phyloP scores from a whole-genome alignment of 92 coral and sea anemone genomes.

The Heteractis magnifica region DNA sequence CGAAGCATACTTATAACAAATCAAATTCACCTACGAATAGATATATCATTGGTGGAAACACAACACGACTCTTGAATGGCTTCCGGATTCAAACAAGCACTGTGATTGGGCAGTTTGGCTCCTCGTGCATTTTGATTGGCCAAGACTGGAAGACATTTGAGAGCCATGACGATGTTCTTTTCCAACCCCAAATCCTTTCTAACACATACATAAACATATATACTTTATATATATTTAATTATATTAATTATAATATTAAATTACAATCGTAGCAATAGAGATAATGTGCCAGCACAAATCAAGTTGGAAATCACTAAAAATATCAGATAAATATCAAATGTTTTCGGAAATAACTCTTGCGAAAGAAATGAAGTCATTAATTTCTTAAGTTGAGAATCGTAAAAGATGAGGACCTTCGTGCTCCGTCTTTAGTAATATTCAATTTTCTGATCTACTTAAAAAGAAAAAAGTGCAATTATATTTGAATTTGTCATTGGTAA shows the following conservation, averaged over 20 bases:
- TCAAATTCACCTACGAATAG: neutral
- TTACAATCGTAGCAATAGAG: neutral
- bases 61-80: neutral
- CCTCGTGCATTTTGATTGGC: neutral
- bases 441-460: neutral
- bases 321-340: conserved; percentile 16
- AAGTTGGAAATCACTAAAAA: conserved; percentile 2
- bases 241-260: neutral
- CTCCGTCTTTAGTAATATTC: neutral
- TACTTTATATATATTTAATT: neutral
- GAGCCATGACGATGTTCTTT: neutral
- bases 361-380: neutral
- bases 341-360: neutral
- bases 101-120: neutral
- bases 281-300: conserved; percentile 19
- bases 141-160: neutral
- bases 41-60: neutral
- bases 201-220: neutral
- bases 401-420: neutral
- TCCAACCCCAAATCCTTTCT: neutral
- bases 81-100: neutral
- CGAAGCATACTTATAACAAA: neutral
- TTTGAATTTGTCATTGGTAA: neutral
- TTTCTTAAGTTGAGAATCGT: conserved; percentile 4
- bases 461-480: neutral